Base-by-base conservation (phyloP, 2,797 vertebrate genomes). In the Hyperoplus immaculatus region DNA sequence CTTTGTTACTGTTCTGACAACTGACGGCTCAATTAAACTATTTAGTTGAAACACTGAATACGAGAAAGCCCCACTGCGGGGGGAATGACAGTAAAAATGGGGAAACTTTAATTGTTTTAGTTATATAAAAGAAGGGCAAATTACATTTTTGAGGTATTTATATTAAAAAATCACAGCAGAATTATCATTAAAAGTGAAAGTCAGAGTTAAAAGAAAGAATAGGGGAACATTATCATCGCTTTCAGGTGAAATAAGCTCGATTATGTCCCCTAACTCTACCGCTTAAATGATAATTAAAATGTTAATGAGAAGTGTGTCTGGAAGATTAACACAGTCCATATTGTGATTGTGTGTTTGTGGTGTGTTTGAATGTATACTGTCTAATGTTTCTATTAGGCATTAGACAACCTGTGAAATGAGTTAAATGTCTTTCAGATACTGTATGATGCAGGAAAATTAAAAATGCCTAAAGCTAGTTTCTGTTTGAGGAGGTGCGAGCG, bases 21-120 rank as follows among this genome's bases (percentile, higher is more conserved):
- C 50, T 65, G 74, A 78, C 72, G 78, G 64, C 75, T 80, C 73
- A 80, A 70, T 84, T 83, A 77, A 75, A 80, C 57, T 49, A 18
- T 78, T 80, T 67, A 8, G 7, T 63, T 59, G 60, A 80, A 75
- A 76, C 36, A 2, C 0, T 61, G 72, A 70, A 75, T 42, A 68
- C 36, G 58, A 65, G 49, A 62, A 36, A 51, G 49, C 8, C 56
- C 54, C 15, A 21, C 57, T 60, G 55, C 36, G 14, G 36, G 47
- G 29, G 41, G 47, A 38, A 69, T 50, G 70, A 29, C 59, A 59
- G 39, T 42, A 58, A 71, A 54, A 70, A 63, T n/a, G 9, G 7
- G 7, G 29, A 43, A 61, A 46, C 54, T 60, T 60, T 11, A 50
- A 21, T 18, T 54, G 4, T 72, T 81, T 81, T 64, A 78, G 75